phyloP scores from a whole-genome alignment of 2,113 vertebrate species.

The Circaetus cinerascens region DNA sequence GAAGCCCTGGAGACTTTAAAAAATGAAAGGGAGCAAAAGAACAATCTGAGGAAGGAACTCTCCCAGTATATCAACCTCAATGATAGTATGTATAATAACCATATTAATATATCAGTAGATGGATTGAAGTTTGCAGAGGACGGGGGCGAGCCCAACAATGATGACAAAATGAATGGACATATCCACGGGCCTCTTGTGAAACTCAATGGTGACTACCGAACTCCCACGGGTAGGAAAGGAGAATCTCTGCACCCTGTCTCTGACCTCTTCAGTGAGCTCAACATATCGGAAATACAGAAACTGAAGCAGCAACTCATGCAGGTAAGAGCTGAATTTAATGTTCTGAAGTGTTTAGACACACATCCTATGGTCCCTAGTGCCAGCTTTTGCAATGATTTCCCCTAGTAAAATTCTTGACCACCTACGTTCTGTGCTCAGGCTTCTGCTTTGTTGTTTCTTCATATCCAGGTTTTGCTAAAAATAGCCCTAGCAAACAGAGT shows the following conservation, averaged over 20 bases:
- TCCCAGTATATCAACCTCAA: constrained; percentile 90
- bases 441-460: background rate
- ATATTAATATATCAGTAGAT: constrained; percentile 90
- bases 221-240: constrained; percentile 79
- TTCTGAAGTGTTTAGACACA: background rate
- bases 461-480: background rate
- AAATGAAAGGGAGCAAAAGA: constrained; percentile 95
- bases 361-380: fast-evolving
- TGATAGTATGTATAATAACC: constrained; percentile 89
- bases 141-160: constrained; percentile 77
- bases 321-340: constrained; percentile 71
- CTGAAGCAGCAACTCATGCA: constrained; percentile 96
- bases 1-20: constrained; percentile 94
- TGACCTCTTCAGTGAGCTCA: constrained; percentile 97
- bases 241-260: constrained; percentile 88
- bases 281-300: constrained; percentile 98
- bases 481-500: background rate
- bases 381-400: background rate
- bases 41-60: constrained; percentile 92
- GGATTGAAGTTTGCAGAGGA: constrained; percentile 90
- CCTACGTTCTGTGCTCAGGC: fast-evolving
- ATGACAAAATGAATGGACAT: constrained; percentile 87
- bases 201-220: constrained; percentile 84
- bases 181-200: constrained; percentile 78
- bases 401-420: background rate